Base-by-base conservation (phyloP, 1,140 invertebrate genomes). In the Palaemon carinicauda region DNA sequence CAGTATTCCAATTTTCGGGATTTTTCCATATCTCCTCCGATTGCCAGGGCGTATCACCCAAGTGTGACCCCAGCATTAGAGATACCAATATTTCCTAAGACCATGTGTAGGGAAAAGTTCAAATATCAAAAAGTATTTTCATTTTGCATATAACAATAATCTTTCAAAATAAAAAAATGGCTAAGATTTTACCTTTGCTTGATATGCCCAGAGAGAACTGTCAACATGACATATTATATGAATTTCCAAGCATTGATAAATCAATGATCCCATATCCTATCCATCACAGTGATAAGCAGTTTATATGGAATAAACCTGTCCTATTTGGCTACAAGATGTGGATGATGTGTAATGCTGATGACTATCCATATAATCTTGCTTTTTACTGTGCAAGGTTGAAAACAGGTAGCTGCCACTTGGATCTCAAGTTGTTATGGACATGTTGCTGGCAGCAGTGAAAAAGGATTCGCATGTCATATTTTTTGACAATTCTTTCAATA, bases 291-390 rank as follows among this genome's bases (percentile, higher is more conserved):
- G 78, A 4, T 19, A 80, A 80, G 54, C 78, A 80, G n/a, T 60
- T 80, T n/a, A 78, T 78, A 52, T 10, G 74, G 21, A 78, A 79
- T 56, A 53, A 79, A 29, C 77, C 9, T 54, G n/a, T n/a, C n/a
- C n/a, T n/a, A n/a, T n/a, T n/a, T n/a, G n/a, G n/a, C n/a, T n/a
- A n/a, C n/a, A n/a, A n/a, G n/a, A n/a, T n/a, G n/a, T n/a, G n/a
- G n/a, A n/a, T n/a, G n/a, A n/a, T n/a, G n/a, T n/a, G n/a, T n/a
- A n/a, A n/a, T n/a, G n/a, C n/a, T n/a, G n/a, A n/a, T n/a, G n/a
- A n/a, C n/a, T n/a, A n/a, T n/a, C n/a, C n/a, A n/a, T n/a, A n/a
- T n/a, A n/a, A n/a, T n/a, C n/a, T n/a, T 21, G 51, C 1, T 19
- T 19, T n/a, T 80, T 80, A 53, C 50, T 50, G 17, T 56, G 29